Evolutionary conservation across 2,888 invertebrate species (phyloP), one percentile per base, ranked within the genome.

Genomic region (Drosophila setosimentum): DNA sequence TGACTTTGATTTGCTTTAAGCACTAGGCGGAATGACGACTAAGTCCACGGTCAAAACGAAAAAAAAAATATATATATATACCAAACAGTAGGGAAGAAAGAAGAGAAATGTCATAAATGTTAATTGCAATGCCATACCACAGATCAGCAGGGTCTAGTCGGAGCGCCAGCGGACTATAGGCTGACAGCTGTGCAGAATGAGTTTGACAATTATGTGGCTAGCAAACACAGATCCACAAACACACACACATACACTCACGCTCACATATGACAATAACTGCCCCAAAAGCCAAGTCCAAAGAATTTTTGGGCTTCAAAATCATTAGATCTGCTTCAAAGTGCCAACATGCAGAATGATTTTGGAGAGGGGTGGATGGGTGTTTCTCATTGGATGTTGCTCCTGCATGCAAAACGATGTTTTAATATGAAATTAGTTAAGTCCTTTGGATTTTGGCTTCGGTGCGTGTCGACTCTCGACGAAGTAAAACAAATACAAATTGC

Each of bases 331-430:
- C 76, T 74, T 88, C 75, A 82, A 82, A 74, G 71, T 72, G 82
- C 69, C 64, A 81, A 66, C 65, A 72, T 65, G 70, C 68, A 65
- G 82, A 74, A 74, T 80, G 49, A 58, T 58, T 21, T 59, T 29
- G 40, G 40, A 29, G 16, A 10, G 35, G 5, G 37, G 71, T 54
- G 18, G 7, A 1, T 24, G 18, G 49, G 45, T 50, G 51, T 21
- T 59, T 18, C 42, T 59, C 32, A 72, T 32, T 80, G 67, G 61
- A 55, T 69, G 65, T 76, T 88, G 83, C 48, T 84, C 73, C 89
- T 91, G 89, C 90, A 91, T 91, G 89, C 91, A 91, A 89, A 91
- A 87, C 87, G 91, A 89, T 91, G 90, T 90, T 88, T 90, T 89
- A 91, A 89, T 90, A 90, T 82, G 80, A 88, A 88, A 88, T 88